Evolutionary conservation across 2,888 invertebrate species (phyloP), one percentile per base, ranked within the genome.

Genomic region (Ptilodon capucinus): DNA sequence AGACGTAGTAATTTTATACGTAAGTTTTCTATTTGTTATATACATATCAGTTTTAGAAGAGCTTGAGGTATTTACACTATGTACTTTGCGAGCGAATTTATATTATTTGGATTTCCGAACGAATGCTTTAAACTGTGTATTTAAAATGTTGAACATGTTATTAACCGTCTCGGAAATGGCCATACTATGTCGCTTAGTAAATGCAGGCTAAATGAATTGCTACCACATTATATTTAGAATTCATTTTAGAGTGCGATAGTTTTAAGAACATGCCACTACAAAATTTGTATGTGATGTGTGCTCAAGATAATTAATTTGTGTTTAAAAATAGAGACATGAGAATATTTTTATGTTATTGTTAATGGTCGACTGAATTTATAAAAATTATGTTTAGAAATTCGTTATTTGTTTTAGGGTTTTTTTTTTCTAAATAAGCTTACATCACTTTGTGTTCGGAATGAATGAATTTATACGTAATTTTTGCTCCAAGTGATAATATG

Each of bases 11-110:
- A n/a, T 32, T 14, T 32, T 32, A 32, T 32, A 32, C 9, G 14
- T 32, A 56, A 48, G 50, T 51, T 60, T 51, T 56, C 17, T 17
- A 8, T 35, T 35, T 17, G 16, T 38, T n/a, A 38, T 19, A n/a
- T 17, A 19, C 19, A 19, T 38, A 38, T 19, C 17, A 35, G 17
- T 35, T 11, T 35, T 35, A 16, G 16, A n/a, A 11, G 5, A 42
- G 47, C 23, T 32, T 40, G 34, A 36, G 11, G 9, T 35, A 42
- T 35, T 42, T 45, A n/a, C n/a, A n/a, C n/a, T n/a, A n/a, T n/a
- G n/a, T n/a, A 28, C 17, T 35, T 34, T 42, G 21, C 14, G 17
- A 35, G 39, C 48, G 45, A 45, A 49, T 49, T 50, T 46, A 40
- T 19, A 38, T 6, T 17, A 38, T 38, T 38, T 18, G 18, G 19